Evolutionary conservation across 2,797 vertebrate genomes (phyloP).

Genomic region (Hirundo rustica): DNA sequence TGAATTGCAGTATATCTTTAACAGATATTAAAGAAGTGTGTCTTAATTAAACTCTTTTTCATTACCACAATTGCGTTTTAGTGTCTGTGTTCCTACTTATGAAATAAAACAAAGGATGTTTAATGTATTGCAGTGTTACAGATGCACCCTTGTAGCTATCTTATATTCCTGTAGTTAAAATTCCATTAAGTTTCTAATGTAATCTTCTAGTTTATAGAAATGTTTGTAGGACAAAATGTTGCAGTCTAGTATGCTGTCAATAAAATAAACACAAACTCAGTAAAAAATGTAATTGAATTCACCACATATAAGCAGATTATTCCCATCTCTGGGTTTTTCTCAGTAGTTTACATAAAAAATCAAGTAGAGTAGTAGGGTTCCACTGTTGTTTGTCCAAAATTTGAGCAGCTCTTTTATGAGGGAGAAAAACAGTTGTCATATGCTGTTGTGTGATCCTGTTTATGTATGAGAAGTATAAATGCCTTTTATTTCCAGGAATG

Average conservation of each 20-base stretch:
- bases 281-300: not conserved
- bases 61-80: not conserved
- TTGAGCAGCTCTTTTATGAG: not conserved
- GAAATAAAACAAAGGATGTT: not conserved
- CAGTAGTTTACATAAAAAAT: not conserved
- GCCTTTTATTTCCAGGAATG: not conserved
- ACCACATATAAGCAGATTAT: not conserved
- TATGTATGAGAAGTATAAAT: not conserved
- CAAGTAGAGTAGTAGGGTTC: not conserved
- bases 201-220: not conserved
- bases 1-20: not conserved
- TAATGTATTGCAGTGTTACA: not conserved
- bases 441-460: not conserved
- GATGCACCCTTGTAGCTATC: not conserved
- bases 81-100: not conserved
- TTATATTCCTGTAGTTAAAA: not conserved
- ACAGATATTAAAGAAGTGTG: not conserved
- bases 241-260: not conserved
- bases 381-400: not conserved
- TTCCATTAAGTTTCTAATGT: not conserved
- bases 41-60: conserved; percentile 9
- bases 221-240: not conserved
- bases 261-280: not conserved
- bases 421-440: not conserved
- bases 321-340: not conserved